Evolutionary conservation across 2,888 invertebrate species (phyloP).

Genomic region (Apantesis nais): DNA sequence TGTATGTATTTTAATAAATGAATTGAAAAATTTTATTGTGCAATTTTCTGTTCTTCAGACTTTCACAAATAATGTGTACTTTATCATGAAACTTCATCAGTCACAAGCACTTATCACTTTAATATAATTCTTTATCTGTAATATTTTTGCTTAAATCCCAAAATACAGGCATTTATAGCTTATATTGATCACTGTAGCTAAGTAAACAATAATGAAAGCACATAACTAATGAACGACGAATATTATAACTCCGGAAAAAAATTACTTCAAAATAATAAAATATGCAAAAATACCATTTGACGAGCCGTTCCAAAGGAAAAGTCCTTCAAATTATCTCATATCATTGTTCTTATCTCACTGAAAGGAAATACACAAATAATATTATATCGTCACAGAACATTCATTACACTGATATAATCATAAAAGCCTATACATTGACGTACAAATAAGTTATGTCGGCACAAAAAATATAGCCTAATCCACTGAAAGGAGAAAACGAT

Average conservation of each 20-base stretch:
- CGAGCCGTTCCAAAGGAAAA: conserved; percentile 44
- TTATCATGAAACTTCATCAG: neutral
- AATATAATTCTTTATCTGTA: neutral
- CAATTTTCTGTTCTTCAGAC: neutral
- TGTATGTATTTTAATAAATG: neutral
- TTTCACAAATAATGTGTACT: neutral
- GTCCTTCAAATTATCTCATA: conserved; percentile 73
- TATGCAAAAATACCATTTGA: conserved; percentile 40
- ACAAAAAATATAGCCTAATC: conserved; percentile 23
- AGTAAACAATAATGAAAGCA: conserved; percentile 41
- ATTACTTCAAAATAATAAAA: conserved; percentile 9
- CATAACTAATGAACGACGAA: conserved; percentile 16
- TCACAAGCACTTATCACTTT: conserved; percentile 2
- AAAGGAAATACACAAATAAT: conserved; percentile 73
- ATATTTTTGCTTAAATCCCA: neutral
- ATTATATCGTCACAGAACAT: conserved; percentile 58
- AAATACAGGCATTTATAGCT: conserved; percentile 6
- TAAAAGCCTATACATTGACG: conserved; percentile 17
- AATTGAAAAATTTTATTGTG: neutral
- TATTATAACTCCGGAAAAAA: conserved; percentile 12
- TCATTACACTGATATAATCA: conserved; percentile 32
- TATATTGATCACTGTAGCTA: conserved; percentile 29
- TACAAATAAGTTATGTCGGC: conserved; percentile 1
- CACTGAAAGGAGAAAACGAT: conserved; percentile 22
- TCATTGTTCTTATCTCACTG: conserved; percentile 76